phyloP scores from a whole-genome alignment of 2,797 vertebrate species.

The Acrossocheilus fasciatus region DNA sequence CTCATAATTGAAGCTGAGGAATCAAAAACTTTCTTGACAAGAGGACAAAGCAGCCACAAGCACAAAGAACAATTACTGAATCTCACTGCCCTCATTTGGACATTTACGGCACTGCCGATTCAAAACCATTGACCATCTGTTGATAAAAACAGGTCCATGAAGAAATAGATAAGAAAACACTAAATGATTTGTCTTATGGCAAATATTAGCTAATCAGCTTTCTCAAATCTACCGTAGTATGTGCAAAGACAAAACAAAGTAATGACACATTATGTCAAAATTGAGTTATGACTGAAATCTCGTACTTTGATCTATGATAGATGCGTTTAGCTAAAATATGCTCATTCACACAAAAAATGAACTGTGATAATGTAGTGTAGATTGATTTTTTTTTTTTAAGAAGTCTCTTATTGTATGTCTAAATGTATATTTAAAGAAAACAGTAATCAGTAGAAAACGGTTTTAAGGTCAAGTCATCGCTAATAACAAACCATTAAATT shows the following conservation, averaged over 20 bases:
- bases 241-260: neutral
- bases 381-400: neutral
- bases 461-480: no score
- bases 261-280: neutral
- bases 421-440: no score
- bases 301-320: neutral
- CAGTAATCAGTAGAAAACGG: no score
- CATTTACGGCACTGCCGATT: slow-evolving; percentile 4
- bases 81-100: slow-evolving; percentile 41
- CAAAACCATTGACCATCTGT: neutral
- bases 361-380: neutral
- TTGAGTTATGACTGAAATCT: neutral
- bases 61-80: slow-evolving; percentile 1
- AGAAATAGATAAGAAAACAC: neutral
- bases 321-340: neutral
- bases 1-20: slow-evolving; percentile 27
- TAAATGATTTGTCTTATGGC: neutral
- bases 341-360: neutral
- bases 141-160: neutral
- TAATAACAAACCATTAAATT: no score
- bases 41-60: slow-evolving; percentile 5
- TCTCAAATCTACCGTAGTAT: neutral
- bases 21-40: slow-evolving; percentile 28
- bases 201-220: neutral
- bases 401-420: neutral